Percentiles rank a stretch among this genome's conserved stretches.
Conservation (phyloP, 2,888 invertebrate genomes). For the Metacarcinus magister region DNA sequence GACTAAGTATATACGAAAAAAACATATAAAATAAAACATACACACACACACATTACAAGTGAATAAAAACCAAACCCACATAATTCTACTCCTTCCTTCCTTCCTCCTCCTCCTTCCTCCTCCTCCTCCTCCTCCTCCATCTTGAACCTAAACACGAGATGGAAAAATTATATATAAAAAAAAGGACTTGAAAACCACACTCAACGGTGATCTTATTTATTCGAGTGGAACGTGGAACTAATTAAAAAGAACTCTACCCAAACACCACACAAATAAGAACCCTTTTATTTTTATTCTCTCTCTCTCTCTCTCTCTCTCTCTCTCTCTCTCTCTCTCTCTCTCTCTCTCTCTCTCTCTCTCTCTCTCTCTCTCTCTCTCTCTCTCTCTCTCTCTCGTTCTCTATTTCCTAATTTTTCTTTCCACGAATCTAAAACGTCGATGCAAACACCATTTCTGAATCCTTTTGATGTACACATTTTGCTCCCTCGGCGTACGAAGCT, state of each 20-base stretch:
- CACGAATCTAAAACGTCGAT: not conserved
- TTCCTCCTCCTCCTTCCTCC: not conserved
- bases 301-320: not conserved
- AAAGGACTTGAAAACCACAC: not conserved
- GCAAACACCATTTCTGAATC: constrained; percentile 27
- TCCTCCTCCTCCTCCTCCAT: not conserved
- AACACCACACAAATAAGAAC: not conserved
- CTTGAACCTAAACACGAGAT: not conserved
- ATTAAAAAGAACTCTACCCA: not conserved
- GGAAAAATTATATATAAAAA: not conserved
- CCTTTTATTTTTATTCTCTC: not conserved
- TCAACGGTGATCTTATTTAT: not conserved
- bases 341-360: too few species aligned
- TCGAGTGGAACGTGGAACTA: not conserved
- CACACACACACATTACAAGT: not conserved
- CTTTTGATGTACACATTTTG: constrained; percentile 36
- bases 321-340: too few species aligned
- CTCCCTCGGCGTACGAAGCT: constrained; percentile 21
- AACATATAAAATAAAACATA: not conserved
- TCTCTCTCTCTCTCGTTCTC: not conserved
- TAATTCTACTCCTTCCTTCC: not conserved
- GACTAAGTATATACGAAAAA: too few species aligned
- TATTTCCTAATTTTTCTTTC: not conserved
- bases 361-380: too few species aligned
- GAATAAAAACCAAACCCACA: too few species aligned